These are phyloP conservation scores for Coptodon bakossiorum DNA, from an alignment of 2,113 vertebrate genomes.

Conservation along the genomic window DNA sequence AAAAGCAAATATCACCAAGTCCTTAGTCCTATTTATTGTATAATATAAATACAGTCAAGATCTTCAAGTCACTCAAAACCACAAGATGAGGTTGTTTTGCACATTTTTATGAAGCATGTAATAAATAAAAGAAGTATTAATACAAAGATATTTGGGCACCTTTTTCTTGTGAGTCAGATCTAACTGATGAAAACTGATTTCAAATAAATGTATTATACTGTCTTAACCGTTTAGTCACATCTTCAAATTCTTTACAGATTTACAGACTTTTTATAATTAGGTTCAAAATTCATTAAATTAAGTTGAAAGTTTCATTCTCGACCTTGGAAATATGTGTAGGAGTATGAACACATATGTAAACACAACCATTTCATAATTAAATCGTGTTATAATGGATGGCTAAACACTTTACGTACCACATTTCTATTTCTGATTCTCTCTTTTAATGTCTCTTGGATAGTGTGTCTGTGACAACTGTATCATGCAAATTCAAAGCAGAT, in stretches of 20 bases:
- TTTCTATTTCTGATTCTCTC: neutral
- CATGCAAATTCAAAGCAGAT: neutral
- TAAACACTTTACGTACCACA: neutral
- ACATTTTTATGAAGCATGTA: neutral
- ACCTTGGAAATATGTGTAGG: neutral
- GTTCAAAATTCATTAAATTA: neutral
- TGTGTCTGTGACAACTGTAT: neutral
- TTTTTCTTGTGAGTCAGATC: neutral
- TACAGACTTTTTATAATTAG: neutral
- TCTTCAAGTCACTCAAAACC: neutral
- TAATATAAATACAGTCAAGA: neutral
- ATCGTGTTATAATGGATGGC: neutral
- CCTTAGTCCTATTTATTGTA: neutral
- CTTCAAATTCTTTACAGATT: neutral
- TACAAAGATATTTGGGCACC: neutral
- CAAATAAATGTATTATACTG: neutral
- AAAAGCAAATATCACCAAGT: neutral
- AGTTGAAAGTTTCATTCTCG: neutral
- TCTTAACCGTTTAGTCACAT: neutral
- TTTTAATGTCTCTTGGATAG: neutral
- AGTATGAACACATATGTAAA: neutral
- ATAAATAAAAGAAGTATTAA: neutral
- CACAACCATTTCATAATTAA: neutral
- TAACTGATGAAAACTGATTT: neutral
- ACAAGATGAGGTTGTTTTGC: neutral